phyloP scores from a whole-genome alignment of 2,797 vertebrate species.

The Echeneis naucrates region DNA sequence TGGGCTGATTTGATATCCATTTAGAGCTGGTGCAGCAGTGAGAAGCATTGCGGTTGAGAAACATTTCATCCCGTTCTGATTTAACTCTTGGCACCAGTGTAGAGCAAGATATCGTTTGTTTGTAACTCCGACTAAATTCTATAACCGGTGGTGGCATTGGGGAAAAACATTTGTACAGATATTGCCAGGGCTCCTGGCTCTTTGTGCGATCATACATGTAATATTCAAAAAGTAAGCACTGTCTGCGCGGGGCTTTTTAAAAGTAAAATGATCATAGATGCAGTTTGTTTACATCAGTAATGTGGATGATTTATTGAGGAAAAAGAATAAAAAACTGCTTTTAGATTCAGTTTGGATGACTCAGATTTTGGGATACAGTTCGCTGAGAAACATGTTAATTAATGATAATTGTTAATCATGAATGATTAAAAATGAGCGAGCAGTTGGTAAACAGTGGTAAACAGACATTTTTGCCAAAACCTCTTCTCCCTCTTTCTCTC shows the following conservation, averaged over 20 bases:
- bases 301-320: background rate
- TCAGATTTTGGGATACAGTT: background rate
- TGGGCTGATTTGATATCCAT: too few species aligned
- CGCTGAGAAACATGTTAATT: background rate
- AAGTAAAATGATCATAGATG: background rate
- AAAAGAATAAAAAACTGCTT: too few species aligned
- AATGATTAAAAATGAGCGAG: background rate
- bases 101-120: constrained; percentile 6
- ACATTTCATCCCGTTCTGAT: too few species aligned
- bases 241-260: background rate
- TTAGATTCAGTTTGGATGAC: background rate
- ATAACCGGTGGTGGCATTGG: background rate
- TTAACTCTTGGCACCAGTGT: background rate
- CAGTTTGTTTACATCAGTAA: constrained; percentile 2
- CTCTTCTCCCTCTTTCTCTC: background rate
- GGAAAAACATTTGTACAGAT: constrained; percentile 28
- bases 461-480: background rate
- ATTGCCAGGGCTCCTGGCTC: background rate
- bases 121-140: constrained; percentile 29
- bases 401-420: background rate
- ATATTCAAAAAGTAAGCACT: constrained; percentile 26
- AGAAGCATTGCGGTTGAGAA: too few species aligned
- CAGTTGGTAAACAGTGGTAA: background rate
- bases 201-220: constrained; percentile 5
- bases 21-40: too few species aligned